Base-by-base conservation (phyloP, 2,888 invertebrate genomes). In the Drosophila quinaria region DNA sequence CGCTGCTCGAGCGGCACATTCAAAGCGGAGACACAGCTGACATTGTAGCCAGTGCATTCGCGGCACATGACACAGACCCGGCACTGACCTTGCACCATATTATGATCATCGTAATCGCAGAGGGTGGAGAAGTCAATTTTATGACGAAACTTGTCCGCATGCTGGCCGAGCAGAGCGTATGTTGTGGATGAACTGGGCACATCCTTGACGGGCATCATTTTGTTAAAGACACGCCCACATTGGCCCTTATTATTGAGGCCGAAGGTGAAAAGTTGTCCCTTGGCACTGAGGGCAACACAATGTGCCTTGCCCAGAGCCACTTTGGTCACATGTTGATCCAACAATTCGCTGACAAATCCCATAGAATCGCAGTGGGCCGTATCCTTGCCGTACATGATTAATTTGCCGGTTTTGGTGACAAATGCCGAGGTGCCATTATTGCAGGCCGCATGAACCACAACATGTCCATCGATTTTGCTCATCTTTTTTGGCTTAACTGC, bases 231-330 rank as follows among this genome's bases (percentile, higher is more conserved):
- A 74, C 98, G 94, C 4, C 99, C 99, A 93, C 99, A 99, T 91
- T 99, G 99, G 1, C 98, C 98, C 92, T 98, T 98, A 92, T 99
- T 99, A 93, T 99, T 99, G 71, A 99, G 96, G 5, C 99, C 99
- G 92, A 99, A 98, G 0, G 99, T 98, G 92, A 96, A 98, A 3
- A 99, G 95, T 81, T 96, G 96, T 0, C 99, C 99, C 90, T 96
- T 96, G 80, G 95, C 96, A 13, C 97, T 97, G 11, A 99, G 93
- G 0, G 95, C 97, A 0, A 97, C 97, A n/a, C 97, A 97, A 90
- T 99, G 99, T 0, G 99, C 99, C 93, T 99, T 99, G 3, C 99
- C 99, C 66, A 99, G 93, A 0, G 97, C 96, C 4, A 98, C 96
- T 93, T 95, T 94, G 56, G 94, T 94, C 17, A 97, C 94, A 74